Base-by-base conservation (phyloP, 2,888 invertebrate genomes). In the Asteroscopus sphinx region DNA sequence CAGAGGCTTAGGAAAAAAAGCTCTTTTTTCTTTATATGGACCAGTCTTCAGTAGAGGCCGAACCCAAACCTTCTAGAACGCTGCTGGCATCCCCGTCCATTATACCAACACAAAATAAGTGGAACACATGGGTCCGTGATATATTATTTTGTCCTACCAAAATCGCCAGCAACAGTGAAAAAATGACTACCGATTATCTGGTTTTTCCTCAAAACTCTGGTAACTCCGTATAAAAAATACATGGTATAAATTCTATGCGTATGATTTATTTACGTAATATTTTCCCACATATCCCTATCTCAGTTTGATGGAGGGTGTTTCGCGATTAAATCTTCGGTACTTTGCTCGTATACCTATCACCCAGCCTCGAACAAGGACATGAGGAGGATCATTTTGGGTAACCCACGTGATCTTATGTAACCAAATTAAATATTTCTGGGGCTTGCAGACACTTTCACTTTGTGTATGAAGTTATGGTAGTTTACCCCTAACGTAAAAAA, bases 301-400 rank as follows among this genome's bases (percentile, higher is more conserved):
- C 26, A 42, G 33, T 44, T 15, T 56, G 53, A 67, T 44, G 55
- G 70, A 67, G 70, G 63, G 59, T 42, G 58, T 49, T 40, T 44
- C 39, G 21, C 55, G 57, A 63, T 67, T 68, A 67, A 63, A 67
- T 68, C 69, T 63, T 41, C 25, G 47, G 47, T 63, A 53, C 58
- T 68, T 63, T 48, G 30, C 39, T 52, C 28, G 42, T 40, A 42
- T 16, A 39, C 49, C 39, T 47, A 47, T 55, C 35, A 61, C 48
- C 25, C 16, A 13, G 21, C 13, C 28, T 25, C 25, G 21, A 47
- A 39, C 7, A 26, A 28, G 55, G 37, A 36, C 37, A 49, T 25
- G 41, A 21, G 13, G 46, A 21, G 26, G 42, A 54, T 66, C 49
- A 17, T 26, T 15, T 42, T 32, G 56, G 51, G 44, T 44, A 17